phyloP scores from a whole-genome alignment of 2,797 vertebrate species.

The Karalla daura region DNA sequence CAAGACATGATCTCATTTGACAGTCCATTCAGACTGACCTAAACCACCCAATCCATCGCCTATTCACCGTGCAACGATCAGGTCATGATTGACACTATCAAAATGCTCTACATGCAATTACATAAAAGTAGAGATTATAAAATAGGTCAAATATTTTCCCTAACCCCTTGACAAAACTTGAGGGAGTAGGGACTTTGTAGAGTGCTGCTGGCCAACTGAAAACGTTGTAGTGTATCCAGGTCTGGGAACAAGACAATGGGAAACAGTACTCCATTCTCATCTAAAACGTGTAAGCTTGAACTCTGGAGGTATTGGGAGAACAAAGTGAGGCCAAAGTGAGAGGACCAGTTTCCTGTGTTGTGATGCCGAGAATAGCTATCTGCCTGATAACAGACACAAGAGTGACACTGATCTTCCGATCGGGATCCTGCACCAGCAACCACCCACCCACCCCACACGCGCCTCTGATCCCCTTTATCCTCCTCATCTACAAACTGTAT shows the following conservation, averaged over 20 bases:
- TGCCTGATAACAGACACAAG: neutral
- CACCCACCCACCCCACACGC: too few relatives aligned
- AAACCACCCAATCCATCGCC: too few relatives aligned
- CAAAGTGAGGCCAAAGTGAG: neutral
- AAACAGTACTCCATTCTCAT: neutral
- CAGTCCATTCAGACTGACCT: too few relatives aligned
- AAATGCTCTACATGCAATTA: neutral
- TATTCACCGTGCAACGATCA: too few relatives aligned
- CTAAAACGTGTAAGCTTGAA: neutral
- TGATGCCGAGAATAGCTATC: neutral
- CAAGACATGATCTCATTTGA: too few relatives aligned
- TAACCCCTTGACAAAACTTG: too few relatives aligned
- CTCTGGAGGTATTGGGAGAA: neutral
- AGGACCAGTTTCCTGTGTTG: neutral
- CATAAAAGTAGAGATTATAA: too few relatives aligned
- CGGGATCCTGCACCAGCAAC: too few relatives aligned
- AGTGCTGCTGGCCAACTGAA: too few relatives aligned
- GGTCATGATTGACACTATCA: neutral
- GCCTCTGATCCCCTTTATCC: too few relatives aligned
- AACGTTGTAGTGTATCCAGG: neutral
- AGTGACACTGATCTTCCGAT: neutral
- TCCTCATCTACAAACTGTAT: too few relatives aligned
- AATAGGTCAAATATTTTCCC: neutral
- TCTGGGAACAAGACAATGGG: neutral
- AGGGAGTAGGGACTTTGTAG: too few relatives aligned